Base-by-base conservation (phyloP, 2,113 vertebrate species). In the Speoplatyrhinus poulsoni region DNA sequence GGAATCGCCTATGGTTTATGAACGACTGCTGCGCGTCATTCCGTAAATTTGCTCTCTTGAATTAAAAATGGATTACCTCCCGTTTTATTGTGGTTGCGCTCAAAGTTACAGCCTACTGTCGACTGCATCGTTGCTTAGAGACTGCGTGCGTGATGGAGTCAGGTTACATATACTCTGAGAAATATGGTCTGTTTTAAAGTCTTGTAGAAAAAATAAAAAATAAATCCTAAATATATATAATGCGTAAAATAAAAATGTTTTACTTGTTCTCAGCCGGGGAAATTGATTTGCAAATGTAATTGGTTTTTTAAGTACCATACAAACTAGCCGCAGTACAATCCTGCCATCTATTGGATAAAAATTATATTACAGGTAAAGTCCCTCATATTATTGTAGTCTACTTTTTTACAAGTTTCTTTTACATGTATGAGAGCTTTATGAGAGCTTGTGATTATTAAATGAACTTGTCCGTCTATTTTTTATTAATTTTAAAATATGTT, bases 301-400 rank as follows among this genome's bases (percentile, higher is more conserved):
- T 53, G n/a, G 9, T 50, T 50, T 10, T 50, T 50, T 50, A 50
- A 50, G 12, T 50, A 12, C 13, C 49, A 13, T 60, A 26, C 4
- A 64, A n/a, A 3, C 15, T 26, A 58, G 9, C 3, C 15, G 15
- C 12, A 68, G 65, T 33, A n/a, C 73, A 67, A 74, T 70, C 19
- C 32, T 76, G 73, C 83, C 80, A 76, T 82, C 83, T 85, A 76
- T 77, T 81, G 81, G 77, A 12, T 72, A 60, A 59, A 48, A 36
- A 12, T 12, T 36, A 74, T n/a, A 9, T 57, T 64, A 62, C 67
- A 60, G 11, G 7, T 41, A 5, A 5, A 41, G 36, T 8, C 36
- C 36, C 36, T 36, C 36, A 36, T 6, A n/a, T n/a, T n/a, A n/a
- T n/a, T n/a, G n/a, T n/a, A n/a, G n/a, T n/a, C n/a, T n/a, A n/a